Base-by-base conservation (phyloP, 2,113 vertebrate genomes). In the Pollachius pollachius region DNA sequence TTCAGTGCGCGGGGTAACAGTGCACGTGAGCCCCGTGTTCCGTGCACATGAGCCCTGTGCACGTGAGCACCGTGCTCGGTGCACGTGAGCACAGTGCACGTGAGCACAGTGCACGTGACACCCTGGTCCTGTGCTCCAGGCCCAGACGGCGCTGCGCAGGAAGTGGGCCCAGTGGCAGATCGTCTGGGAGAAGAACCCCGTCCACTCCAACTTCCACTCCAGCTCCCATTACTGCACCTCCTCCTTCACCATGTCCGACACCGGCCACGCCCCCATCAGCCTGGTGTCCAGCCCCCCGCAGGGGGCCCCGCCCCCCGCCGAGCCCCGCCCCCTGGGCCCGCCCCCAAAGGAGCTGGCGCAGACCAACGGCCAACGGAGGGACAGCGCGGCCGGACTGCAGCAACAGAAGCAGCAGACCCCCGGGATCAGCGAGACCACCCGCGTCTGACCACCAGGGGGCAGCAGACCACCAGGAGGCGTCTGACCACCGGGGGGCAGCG, bases 181-280 rank as follows among this genome's bases (percentile, higher is more conserved):
- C 0, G 78, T 79, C 19, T 86, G 87, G 82, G 77, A 85, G 15
- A 87, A 79, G 67, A 73, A 15, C 18, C 90, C 81, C 74, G 84
- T 70, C 63, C 87, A 91, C 75, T 88, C 82, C 72, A 91, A 87
- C 87, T 89, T 87, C 9, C 92, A 90, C 56, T 73, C 91, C 19
- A 82, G 78, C 0, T 23, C 91, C 92, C 65, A 89, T 67, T 11
- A 9, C 41, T 8, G 6, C 41, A 13, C 8, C 41, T 48, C 41
- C 41, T 73, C 92, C 19, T 81, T 78, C 0, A n/a, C 54, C 54
- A n/a, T 17, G 54, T 16, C 2, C 15, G 17, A n/a, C 15, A 13
- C 15, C 54, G 92, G 90, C 72, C 84, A 89, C 0, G 81, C 74
- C 74, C 84, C 79, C 37, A 52, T 86, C 70, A 87, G 15, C 75